These are phyloP conservation scores for Pagetopsis macropterus DNA, from an alignment of 2,797 vertebrate genomes.

Conservation along the genomic window DNA sequence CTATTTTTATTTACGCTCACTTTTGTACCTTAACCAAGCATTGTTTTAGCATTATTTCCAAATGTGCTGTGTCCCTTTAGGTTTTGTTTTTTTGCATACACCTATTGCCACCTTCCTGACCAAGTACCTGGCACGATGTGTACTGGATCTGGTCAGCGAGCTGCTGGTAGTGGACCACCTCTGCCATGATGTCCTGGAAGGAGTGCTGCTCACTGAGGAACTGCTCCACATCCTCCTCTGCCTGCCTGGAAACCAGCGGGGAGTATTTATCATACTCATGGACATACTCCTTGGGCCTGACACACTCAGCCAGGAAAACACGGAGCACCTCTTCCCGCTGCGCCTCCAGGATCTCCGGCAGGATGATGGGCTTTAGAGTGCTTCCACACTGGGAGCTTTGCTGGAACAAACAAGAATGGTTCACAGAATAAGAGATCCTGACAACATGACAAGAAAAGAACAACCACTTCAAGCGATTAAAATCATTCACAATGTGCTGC, in stretches of 20 bases:
- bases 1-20: no score
- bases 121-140: constrained; percentile 83
- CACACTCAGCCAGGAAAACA: constrained; percentile 80
- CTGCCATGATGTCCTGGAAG: constrained; percentile 85
- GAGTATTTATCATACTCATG: constrained; percentile 88
- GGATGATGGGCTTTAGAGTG: constrained; percentile 85
- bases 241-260: constrained; percentile 84
- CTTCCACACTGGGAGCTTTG: constrained; percentile 64
- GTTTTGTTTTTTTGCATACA: no score
- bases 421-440: neutral
- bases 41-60: no score
- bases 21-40: no score
- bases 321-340: constrained; percentile 81
- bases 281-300: constrained; percentile 81
- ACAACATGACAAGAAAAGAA: neutral
- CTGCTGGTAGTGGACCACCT: constrained; percentile 85
- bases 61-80: no score
- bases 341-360: constrained; percentile 83
- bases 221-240: constrained; percentile 82
- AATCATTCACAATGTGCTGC: neutral
- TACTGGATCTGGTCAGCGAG: constrained; percentile 87
- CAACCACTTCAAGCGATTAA: neutral
- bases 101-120: neutral
- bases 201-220: constrained; percentile 84
- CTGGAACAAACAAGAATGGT: constrained; percentile 53